Evolutionary conservation across 2,888 invertebrate genomes (phyloP).

Genomic region (Apamea anceps): DNA sequence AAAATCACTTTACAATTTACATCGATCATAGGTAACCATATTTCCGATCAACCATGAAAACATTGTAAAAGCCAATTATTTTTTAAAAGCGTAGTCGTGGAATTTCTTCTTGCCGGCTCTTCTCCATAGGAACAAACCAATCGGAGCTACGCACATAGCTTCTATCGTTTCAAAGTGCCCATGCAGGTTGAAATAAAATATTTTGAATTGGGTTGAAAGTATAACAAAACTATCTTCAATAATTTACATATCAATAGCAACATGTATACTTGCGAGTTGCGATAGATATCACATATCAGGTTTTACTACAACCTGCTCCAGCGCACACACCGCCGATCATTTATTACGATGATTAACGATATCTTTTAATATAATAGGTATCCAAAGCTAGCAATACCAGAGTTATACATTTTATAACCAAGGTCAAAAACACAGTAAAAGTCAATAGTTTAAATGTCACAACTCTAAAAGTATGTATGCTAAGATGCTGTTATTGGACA

Average conservation of each 20-base stretch:
- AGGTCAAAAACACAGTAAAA: not conserved
- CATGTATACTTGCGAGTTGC: not conserved
- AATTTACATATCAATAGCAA: constrained; percentile 6
- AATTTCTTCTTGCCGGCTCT: not conserved
- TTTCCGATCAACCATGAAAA: not conserved
- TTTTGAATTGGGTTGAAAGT: not conserved
- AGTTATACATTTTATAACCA: not conserved
- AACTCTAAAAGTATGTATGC: not conserved
- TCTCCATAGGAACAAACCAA: not conserved
- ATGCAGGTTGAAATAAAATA: not conserved
- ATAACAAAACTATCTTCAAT: not conserved
- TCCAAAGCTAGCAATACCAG: constrained; percentile 6
- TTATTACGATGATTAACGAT: not conserved
- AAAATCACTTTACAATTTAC: not conserved
- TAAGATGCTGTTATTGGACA: not conserved
- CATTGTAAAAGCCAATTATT: not conserved
- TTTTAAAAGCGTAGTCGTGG: not conserved
- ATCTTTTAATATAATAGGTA: not conserved
- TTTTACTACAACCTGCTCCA: constrained; percentile 16
- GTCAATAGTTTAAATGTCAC: not conserved
- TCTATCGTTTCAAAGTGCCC: not conserved
- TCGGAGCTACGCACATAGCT: not conserved
- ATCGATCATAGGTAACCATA: not conserved
- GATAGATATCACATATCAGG: constrained; percentile 9
- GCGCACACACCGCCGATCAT: not conserved